phyloP scores from a whole-genome alignment of 1,140 invertebrate species.

The Prorops nasuta region DNA sequence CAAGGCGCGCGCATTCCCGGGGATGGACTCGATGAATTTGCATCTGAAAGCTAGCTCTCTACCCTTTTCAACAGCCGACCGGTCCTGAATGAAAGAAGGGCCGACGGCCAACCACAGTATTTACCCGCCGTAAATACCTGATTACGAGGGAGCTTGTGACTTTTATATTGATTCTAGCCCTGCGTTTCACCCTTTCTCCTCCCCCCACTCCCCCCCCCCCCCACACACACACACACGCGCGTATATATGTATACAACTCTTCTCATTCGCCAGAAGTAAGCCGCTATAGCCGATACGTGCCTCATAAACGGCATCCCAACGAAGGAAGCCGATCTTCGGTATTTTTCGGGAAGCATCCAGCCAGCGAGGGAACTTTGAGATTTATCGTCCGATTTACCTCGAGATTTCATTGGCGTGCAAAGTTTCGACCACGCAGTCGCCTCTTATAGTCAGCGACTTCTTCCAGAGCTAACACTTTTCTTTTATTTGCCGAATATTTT shows the following conservation, averaged over 20 bases:
- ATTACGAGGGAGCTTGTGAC: slow-evolving; percentile 27
- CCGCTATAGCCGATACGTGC: too few relatives aligned
- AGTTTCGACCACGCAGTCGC: slow-evolving; percentile 19
- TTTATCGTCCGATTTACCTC: slow-evolving; percentile 31
- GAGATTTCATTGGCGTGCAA: slow-evolving; percentile 25
- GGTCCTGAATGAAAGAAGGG: slow-evolving; percentile 20
- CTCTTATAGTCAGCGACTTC: too few relatives aligned
- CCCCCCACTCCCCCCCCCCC: slow-evolving; percentile 3
- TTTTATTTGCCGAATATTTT: too few relatives aligned
- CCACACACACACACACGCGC: slow-evolving; percentile 8
- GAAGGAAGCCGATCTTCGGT: slow-evolving; percentile 16
- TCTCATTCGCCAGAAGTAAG: too few relatives aligned
- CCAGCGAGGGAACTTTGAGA: slow-evolving; percentile 26
- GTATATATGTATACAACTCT: too few relatives aligned
- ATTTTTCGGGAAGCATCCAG: slow-evolving; percentile 17
- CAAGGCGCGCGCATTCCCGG: neutral
- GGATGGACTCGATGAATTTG: slow-evolving; percentile 18
- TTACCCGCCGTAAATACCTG: slow-evolving; percentile 32
- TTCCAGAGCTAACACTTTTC: too few relatives aligned
- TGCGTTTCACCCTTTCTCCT: neutral
- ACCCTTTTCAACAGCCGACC: slow-evolving; percentile 1
- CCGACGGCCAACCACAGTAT: slow-evolving; percentile 20
- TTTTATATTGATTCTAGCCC: slow-evolving; percentile 29
- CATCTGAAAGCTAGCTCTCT: slow-evolving; percentile 25
- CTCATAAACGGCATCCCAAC: too few relatives aligned